phyloP scores from a whole-genome alignment of 1,140 invertebrate genomes.

The Eupristina koningsbergeri region DNA sequence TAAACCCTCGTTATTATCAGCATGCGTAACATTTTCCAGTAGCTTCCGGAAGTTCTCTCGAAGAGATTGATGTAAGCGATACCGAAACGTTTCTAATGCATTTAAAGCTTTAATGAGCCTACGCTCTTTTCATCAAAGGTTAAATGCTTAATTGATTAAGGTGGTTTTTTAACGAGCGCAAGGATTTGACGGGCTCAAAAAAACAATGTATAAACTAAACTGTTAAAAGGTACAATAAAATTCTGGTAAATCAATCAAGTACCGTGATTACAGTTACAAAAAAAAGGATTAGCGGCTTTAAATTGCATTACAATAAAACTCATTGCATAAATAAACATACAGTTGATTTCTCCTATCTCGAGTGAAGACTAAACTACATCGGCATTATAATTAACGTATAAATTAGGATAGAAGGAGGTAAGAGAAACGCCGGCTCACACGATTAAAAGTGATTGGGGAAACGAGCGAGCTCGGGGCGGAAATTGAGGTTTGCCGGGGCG shows the following conservation, averaged over 20 bases:
- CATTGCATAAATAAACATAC: neutral
- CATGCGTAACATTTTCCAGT: neutral
- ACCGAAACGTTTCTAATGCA: no score
- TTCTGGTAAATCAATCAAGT: neutral
- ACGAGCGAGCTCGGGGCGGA: neutral
- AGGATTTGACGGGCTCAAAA: no score
- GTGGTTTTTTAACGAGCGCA: no score
- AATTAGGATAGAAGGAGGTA: neutral
- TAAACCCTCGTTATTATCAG: neutral
- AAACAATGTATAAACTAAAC: neutral
- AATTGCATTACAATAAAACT: conserved; percentile 5
- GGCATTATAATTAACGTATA: neutral
- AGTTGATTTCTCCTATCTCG: conserved; percentile 10
- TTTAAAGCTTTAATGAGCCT: no score
- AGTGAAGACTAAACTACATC: neutral
- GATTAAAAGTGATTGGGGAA: neutral
- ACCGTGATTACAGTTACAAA: neutral
- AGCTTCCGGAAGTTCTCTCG: no score
- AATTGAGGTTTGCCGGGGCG: neutral
- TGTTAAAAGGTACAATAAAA: neutral
- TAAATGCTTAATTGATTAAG: no score
- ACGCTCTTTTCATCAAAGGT: no score
- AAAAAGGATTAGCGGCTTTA: neutral
- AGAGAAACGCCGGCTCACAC: neutral
- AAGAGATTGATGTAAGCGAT: no score